Percentiles rank a stretch among this genome's conserved stretches.
Evolutionary conservation across 2,113 vertebrate species (phyloP).

Genomic region (Ptilorrhoa leucosticta): DNA sequence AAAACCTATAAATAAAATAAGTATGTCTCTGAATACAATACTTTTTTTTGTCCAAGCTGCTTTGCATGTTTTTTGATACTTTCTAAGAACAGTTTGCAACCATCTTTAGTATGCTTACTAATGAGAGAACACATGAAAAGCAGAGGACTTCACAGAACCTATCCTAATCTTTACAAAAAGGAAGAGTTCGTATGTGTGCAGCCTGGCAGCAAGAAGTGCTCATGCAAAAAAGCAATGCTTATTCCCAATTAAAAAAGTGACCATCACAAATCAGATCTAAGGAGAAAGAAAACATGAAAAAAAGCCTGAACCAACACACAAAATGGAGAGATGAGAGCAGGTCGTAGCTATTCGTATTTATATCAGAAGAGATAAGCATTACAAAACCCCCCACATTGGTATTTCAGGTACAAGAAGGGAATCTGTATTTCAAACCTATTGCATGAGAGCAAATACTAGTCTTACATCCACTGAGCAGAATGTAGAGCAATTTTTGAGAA

Average conservation of each 20-base stretch:
- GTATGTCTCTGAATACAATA: neutral
- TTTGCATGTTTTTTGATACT: neutral
- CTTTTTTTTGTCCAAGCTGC: neutral
- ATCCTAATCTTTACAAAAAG: neutral
- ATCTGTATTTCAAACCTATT: conserved; percentile 27
- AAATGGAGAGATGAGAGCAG: neutral
- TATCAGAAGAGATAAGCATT: neutral
- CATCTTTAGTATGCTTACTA: neutral
- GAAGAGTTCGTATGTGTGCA: neutral
- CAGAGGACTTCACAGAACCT: neutral
- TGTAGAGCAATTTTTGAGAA: conserved; percentile 55
- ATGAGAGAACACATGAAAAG: neutral
- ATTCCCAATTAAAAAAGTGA: neutral
- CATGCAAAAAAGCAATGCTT: neutral
- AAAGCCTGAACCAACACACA: rapidly evolving
- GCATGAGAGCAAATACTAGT: conserved; percentile 54
- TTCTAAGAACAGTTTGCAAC: neutral
- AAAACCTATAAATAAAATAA: neutral
- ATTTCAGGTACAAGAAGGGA: neutral
- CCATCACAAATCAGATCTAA: neutral
- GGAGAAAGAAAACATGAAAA: neutral
- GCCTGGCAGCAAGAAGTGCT: neutral
- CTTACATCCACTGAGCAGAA: conserved; percentile 21
- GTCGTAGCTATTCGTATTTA: neutral
- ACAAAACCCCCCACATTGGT: neutral